phyloP scores from a whole-genome alignment of 1,140 invertebrate genomes.

The Panagrolaimus sp. region DNA sequence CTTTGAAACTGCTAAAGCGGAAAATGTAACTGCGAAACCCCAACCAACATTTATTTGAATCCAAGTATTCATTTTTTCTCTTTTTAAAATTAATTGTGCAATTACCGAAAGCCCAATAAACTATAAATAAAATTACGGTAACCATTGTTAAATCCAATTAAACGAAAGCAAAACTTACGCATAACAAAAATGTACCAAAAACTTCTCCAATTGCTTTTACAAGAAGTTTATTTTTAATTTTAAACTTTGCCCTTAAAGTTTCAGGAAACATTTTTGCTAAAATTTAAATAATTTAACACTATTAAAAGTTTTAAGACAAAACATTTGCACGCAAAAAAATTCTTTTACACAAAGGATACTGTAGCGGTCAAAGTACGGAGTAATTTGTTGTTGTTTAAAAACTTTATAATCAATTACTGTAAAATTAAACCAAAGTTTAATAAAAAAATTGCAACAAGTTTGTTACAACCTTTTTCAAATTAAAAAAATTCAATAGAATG shows the following conservation, averaged over 20 bases:
- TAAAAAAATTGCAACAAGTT: neutral
- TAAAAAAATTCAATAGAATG: too few relatives aligned
- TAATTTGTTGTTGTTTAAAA: too few relatives aligned
- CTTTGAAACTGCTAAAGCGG: constrained; percentile 28
- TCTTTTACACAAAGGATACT: neutral
- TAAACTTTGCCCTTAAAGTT: neutral
- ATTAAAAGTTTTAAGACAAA: neutral
- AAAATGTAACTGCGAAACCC: constrained; percentile 6
- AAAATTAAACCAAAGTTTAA: neutral
- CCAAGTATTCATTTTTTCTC: constrained; percentile 36
- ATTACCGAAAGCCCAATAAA: constrained; percentile 39
- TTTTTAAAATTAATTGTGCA: constrained; percentile 35
- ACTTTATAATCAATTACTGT: too few relatives aligned
- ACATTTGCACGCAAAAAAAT: neutral
- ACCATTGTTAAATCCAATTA: neutral
- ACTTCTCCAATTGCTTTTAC: constrained; percentile 22
- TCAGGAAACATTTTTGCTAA: neutral
- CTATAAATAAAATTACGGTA: constrained; percentile 23
- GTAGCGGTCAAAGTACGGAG: too few relatives aligned
- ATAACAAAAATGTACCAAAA: constrained; percentile 37
- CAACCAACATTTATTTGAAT: constrained; percentile 27
- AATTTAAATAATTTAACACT: neutral
- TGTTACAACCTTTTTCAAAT: neutral
- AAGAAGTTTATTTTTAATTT: neutral
- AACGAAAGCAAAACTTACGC: constrained; percentile 24